Base-by-base conservation (phyloP, 2,888 invertebrate genomes). In the Tachystola acroxantha region DNA sequence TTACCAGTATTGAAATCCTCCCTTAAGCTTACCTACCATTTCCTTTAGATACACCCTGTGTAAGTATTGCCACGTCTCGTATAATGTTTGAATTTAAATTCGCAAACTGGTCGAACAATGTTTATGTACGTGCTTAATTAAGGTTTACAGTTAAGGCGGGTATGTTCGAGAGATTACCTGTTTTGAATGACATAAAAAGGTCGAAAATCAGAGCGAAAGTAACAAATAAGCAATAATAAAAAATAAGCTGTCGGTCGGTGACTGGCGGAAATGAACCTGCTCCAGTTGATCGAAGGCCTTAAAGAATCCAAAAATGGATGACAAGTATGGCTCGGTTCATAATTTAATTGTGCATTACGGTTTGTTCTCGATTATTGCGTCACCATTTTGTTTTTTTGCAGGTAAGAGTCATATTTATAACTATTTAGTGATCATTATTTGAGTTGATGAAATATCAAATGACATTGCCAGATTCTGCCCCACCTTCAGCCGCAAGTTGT, bases 131-230 rank as follows among this genome's bases (percentile, higher is more conserved):
- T 25, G 12, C 20, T 37, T 37, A 41, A 41, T 41, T 41, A 37
- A 37, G 25, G 34, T 34, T 31, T 29, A 41, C 37, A 32, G 40
- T 41, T 41, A 37, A 32, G 25, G 10, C 32, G 32, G 26, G 22
- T 16, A n/a, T 20, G 33, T 31, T 26, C 22, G 26, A 32, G 14
- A 36, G 37, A 38, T 32, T 34, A 32, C 39, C 37, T 16, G 34
- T 34, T 34, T 34, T 34, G 34, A 34, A 31, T 39, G 43, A 43
- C 39, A 39, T 62, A 61, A 62, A 69, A 64, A 73, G 74, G 75
- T 76, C 75, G 65, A 80, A 77, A 78, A 77, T 64, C 66, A 62
- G 71, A 75, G 74, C 73, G 79, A 80, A 80, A 80, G 80, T 77
- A 62, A 51, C 24, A 24, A 24, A 20, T 20, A n/a, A n/a, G 16